Evolutionary conservation across 2,113 vertebrate species (phyloP).

Genomic region (Sapajus apella): DNA sequence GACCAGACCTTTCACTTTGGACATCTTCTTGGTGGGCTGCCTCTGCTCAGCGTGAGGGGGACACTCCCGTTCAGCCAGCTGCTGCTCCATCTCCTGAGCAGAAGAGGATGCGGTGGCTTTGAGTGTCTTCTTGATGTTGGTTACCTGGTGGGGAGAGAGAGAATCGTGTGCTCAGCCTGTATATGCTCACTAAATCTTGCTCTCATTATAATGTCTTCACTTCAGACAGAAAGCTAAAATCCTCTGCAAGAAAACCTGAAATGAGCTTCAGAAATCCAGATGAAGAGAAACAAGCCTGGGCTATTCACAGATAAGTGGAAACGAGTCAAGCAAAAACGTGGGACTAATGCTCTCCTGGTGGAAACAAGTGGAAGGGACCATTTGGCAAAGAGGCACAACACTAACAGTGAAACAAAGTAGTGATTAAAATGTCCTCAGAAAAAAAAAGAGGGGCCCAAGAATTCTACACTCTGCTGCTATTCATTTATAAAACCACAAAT

Average conservation of each 20-base stretch:
- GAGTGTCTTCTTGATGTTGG: constrained; percentile 89
- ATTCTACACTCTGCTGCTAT: not conserved
- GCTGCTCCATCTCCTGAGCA: constrained; percentile 87
- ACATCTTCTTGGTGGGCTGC: constrained; percentile 90
- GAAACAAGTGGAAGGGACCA: not conserved
- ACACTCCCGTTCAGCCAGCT: constrained; percentile 86
- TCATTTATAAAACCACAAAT: not conserved
- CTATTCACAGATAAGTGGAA: not conserved
- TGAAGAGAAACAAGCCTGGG: not conserved
- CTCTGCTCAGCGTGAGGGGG: constrained; percentile 87
- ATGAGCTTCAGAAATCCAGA: not conserved
- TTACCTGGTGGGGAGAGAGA: constrained; percentile 83
- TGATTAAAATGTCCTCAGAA: not conserved
- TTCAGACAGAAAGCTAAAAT: not conserved
- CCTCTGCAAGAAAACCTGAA: not conserved
- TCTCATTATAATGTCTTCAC: not conserved
- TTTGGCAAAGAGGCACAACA: not conserved
- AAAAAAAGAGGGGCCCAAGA: not conserved
- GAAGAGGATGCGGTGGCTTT: constrained; percentile 86
- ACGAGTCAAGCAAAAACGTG: not conserved
- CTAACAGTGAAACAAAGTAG: not conserved
- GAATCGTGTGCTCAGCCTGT: not conserved
- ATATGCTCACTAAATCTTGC: not conserved
- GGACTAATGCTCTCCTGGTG: not conserved
- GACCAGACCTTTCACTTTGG: constrained; percentile 91